These are phyloP conservation scores for Mus caroli DNA, from an alignment of 2,797 vertebrate genomes.

Conservation along the genomic window DNA sequence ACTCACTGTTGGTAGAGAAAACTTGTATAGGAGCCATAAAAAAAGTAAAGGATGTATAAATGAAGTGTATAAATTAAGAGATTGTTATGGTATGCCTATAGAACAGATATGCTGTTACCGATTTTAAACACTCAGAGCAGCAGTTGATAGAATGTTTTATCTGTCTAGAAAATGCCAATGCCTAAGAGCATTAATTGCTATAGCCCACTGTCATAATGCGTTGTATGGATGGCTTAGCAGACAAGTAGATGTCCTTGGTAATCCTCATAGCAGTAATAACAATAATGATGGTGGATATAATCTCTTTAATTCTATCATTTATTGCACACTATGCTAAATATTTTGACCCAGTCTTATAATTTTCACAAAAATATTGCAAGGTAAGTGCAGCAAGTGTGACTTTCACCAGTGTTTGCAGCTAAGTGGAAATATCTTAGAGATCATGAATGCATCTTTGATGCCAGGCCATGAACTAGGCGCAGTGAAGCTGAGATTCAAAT, in stretches of 20 bases:
- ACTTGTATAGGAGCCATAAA: slow-evolving; percentile 17
- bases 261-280: neutral
- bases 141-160: slow-evolving; percentile 25
- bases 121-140: slow-evolving; percentile 52
- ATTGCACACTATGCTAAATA: neutral
- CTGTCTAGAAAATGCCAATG: slow-evolving; percentile 24
- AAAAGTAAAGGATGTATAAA: slow-evolving; percentile 62
- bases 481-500: neutral
- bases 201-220: neutral
- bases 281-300: neutral
- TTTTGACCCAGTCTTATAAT: neutral
- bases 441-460: neutral
- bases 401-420: neutral
- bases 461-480: neutral
- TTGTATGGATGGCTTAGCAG: neutral
- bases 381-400: neutral
- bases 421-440: neutral
- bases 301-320: slow-evolving; percentile 30
- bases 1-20: slow-evolving; percentile 38
- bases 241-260: neutral
- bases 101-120: slow-evolving; percentile 45
- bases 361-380: neutral
- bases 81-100: neutral
- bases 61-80: slow-evolving; percentile 18
- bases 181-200: neutral